Evolutionary conservation across 2,888 invertebrate genomes (phyloP).

Genomic region (Scelioninae gen. 1): DNA sequence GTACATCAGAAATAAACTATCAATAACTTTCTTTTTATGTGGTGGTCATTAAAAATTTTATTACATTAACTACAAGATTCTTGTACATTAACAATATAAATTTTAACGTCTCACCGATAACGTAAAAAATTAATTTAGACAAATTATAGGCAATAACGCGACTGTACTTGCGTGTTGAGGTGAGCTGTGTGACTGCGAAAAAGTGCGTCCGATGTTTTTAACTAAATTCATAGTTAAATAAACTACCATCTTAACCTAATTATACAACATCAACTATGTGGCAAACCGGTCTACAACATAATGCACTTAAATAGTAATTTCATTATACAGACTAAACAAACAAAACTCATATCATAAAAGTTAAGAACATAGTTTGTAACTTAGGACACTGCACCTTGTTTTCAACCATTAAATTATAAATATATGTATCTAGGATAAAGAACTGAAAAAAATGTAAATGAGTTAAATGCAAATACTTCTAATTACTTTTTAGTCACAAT

Average conservation of each 20-base stretch:
- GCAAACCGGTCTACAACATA: slow-evolving; percentile 53
- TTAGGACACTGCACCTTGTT: slow-evolving; percentile 16
- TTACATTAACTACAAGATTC: slow-evolving; percentile 10
- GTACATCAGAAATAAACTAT: slow-evolving; percentile 3
- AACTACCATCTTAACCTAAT: slow-evolving; percentile 31
- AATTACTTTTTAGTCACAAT: slow-evolving; percentile 5
- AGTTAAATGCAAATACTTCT: slow-evolving; percentile 9
- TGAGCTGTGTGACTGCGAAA: neutral
- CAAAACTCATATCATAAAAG: slow-evolving; percentile 59
- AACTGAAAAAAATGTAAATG: neutral
- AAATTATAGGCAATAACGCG: slow-evolving; percentile 4
- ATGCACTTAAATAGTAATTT: slow-evolving; percentile 55
- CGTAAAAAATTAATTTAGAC: slow-evolving; percentile 11
- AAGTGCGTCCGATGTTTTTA: neutral
- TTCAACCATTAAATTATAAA: slow-evolving; percentile 34
- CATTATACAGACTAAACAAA: slow-evolving; percentile 51
- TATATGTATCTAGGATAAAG: slow-evolving; percentile 8
- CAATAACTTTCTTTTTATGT: slow-evolving; percentile 20
- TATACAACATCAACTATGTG: slow-evolving; percentile 40
- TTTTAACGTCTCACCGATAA: neutral
- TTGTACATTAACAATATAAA: slow-evolving; percentile 1
- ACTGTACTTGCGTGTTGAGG: neutral
- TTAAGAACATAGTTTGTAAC: slow-evolving; percentile 59
- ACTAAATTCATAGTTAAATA: slow-evolving; percentile 32
- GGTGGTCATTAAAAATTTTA: slow-evolving; percentile 11